Conservation (phyloP, 2,888 invertebrate species). For the Boloria selene region DNA sequence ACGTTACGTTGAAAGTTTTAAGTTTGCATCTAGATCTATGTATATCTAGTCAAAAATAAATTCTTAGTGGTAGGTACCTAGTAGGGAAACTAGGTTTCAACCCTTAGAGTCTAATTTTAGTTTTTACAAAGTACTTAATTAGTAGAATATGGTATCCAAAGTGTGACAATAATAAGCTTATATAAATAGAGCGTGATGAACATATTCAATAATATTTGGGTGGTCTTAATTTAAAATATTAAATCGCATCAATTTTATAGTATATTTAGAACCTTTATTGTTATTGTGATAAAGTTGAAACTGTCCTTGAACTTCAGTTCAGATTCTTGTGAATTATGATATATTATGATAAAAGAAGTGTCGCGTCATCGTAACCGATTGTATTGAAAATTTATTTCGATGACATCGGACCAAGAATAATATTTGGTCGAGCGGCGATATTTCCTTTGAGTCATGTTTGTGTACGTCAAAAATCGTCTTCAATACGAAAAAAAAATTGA, state of each 20-base stretch:
- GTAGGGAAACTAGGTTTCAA: too few species aligned
- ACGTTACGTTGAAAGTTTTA: too few species aligned
- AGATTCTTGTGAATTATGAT: constrained; percentile 29
- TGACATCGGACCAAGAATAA: constrained; percentile 36
- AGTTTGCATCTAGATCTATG: too few species aligned
- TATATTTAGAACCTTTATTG: constrained; percentile 16
- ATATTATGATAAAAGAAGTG: constrained; percentile 52
- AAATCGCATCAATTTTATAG: constrained; percentile 37
- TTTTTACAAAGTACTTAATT: too few species aligned
- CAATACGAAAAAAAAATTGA: constrained; percentile 7
- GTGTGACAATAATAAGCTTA: constrained; percentile 4
- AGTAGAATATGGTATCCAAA: background rate
- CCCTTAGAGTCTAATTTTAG: too few species aligned
- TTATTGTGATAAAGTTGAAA: constrained; percentile 20
- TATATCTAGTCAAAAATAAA: too few species aligned
- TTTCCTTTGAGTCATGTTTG: constrained; percentile 19
- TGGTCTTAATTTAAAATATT: constrained; percentile 53
- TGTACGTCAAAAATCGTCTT: constrained; percentile 21
- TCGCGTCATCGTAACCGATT: constrained; percentile 54
- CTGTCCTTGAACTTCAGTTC: background rate
- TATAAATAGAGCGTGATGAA: constrained; percentile 42
- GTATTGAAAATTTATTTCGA: constrained; percentile 43
- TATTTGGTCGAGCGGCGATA: constrained; percentile 27
- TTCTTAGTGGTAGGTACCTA: too few species aligned
- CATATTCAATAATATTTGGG: constrained; percentile 54